These are phyloP conservation scores for Syngnathoides biaculeatus DNA, from an alignment of 2,113 vertebrate species.

Conservation along the genomic window DNA sequence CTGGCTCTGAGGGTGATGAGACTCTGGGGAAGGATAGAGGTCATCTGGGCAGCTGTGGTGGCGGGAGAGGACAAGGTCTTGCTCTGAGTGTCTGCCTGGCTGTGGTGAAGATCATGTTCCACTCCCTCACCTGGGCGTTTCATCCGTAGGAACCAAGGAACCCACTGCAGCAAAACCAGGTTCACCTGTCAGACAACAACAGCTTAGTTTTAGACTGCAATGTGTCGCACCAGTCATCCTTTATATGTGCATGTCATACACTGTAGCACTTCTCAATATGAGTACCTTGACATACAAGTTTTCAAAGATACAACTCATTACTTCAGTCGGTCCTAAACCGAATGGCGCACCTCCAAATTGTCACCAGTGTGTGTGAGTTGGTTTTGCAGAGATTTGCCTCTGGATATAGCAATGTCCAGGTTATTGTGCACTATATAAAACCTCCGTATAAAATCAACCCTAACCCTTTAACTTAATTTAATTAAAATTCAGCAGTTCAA, in stretches of 20 bases:
- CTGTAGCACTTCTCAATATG: no score
- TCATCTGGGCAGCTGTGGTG: conserved; percentile 45
- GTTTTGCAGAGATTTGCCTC: no score
- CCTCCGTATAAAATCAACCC: no score
- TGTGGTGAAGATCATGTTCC: conserved; percentile 53
- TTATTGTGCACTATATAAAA: no score
- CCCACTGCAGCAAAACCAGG: conserved; percentile 77
- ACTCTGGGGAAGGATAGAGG: conserved; percentile 57
- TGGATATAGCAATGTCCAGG: no score
- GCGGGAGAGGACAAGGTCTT: conserved; percentile 61
- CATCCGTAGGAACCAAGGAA: conserved; percentile 79
- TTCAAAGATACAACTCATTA: no score
- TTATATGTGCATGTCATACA: neutral
- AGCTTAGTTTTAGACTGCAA: neutral
- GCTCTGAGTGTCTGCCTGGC: conserved; percentile 57
- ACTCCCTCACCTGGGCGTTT: conserved; percentile 71
- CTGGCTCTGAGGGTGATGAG: conserved; percentile 58
- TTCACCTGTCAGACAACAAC: conserved; percentile 57
- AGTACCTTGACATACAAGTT: no score
- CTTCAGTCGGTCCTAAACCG: no score
- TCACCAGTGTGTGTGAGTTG: no score
- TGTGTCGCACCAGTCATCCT: neutral
- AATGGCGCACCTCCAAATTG: no score
- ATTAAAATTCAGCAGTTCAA: no score
- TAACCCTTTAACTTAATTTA: no score